Conservation (phyloP, 2,888 invertebrate genomes). For the Diaphora mendica region DNA sequence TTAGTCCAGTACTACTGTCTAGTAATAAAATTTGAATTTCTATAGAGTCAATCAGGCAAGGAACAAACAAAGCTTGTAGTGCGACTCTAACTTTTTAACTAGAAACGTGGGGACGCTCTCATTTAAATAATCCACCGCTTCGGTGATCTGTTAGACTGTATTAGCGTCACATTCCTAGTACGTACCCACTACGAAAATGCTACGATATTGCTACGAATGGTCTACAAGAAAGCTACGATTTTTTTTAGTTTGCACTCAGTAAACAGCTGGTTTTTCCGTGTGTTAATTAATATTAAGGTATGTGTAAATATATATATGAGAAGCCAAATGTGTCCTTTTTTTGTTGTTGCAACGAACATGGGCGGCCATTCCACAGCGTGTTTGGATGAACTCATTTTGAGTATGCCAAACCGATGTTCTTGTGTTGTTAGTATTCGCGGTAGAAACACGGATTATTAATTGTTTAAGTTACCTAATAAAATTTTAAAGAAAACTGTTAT, state of each 20-base stretch:
- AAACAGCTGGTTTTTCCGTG: no score
- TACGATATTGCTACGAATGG: constrained; percentile 1
- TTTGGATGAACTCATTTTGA: no score
- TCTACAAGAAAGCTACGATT: background rate
- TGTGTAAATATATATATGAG: no score
- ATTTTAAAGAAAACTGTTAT: no score
- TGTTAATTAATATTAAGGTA: no score
- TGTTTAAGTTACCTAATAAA: no score
- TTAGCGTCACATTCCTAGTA: constrained; percentile 45
- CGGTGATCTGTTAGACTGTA: constrained; percentile 53
- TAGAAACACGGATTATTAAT: no score
- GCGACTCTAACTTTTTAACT: constrained; percentile 50
- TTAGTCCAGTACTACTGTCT: background rate
- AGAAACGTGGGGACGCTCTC: constrained; percentile 42
- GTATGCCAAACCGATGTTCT: no score
- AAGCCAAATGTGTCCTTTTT: no score
- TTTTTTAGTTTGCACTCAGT: background rate
- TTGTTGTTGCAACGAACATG: no score
- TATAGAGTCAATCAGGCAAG: constrained; percentile 47
- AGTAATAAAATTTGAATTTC: constrained; percentile 28
- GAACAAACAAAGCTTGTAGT: constrained; percentile 49
- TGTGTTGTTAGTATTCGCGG: no score
- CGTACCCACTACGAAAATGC: constrained; percentile 28
- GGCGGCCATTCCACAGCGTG: no score
- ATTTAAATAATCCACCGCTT: constrained; percentile 56